These are phyloP conservation scores for Lacerta viridis DNA, from an alignment of 2,797 vertebrate species.

Conservation along the genomic window DNA sequence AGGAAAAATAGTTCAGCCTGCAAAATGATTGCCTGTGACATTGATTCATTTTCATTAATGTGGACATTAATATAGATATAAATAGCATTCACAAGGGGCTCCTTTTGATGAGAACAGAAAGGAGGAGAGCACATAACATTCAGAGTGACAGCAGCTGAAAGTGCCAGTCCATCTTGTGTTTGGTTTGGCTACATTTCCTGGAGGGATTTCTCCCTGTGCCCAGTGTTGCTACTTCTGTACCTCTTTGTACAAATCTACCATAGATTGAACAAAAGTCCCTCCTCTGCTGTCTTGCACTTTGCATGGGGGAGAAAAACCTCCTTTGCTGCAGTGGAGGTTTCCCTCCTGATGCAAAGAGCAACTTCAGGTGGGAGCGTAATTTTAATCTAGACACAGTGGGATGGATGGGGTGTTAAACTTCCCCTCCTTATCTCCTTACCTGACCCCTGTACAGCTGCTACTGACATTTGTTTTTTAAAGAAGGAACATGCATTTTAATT, in stretches of 20 bases:
- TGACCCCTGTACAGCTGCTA: no score
- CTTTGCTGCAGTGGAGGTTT: background rate
- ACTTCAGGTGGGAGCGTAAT: background rate
- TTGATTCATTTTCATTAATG: background rate
- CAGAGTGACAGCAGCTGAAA: no score
- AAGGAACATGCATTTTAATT: no score
- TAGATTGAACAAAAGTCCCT: background rate
- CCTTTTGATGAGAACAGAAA: background rate
- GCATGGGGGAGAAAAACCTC: background rate
- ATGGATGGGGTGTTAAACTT: background rate
- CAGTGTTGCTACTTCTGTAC: no score
- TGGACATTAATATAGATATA: background rate
- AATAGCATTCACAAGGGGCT: background rate
- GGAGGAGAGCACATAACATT: no score
- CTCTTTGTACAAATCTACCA: background rate
- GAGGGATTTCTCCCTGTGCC: no score
- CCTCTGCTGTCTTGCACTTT: background rate
- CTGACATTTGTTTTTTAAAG: no score
- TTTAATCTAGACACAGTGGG: background rate
- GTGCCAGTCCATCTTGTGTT: no score
- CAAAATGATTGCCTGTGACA: background rate
- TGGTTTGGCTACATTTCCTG: no score
- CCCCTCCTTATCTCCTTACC: background rate
- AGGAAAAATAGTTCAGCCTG: background rate
- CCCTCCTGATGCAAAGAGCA: background rate